phyloP scores from a whole-genome alignment of 2,797 vertebrate species.

The Petrocephalus schoutedeni region DNA sequence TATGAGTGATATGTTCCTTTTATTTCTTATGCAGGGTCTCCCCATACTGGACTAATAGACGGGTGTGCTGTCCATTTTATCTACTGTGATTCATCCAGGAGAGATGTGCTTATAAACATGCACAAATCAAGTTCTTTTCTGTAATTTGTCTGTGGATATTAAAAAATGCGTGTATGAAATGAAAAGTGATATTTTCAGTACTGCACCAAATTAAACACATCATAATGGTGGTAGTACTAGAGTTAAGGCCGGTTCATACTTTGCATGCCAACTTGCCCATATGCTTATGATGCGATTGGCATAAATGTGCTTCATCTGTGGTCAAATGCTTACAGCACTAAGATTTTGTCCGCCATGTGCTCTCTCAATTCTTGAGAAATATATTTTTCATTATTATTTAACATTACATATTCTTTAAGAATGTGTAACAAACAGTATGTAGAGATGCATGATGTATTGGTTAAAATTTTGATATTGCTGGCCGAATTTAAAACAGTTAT shows the following conservation, averaged over 20 bases:
- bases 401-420: background rate
- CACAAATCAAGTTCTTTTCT: background rate
- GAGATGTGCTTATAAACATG: background rate
- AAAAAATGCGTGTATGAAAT: background rate
- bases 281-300: background rate
- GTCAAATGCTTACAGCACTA: background rate
- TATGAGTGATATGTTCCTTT: conserved; percentile 42
- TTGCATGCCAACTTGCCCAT: background rate
- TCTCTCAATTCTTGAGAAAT: background rate
- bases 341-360: background rate
- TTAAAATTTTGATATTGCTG: background rate
- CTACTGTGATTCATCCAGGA: background rate
- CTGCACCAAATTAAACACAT: background rate
- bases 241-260: background rate
- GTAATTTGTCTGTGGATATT: background rate
- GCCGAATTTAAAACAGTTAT: background rate
- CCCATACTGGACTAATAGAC: background rate
- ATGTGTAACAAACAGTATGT: background rate
- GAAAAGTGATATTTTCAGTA: background rate
- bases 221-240: background rate
- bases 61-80: background rate
- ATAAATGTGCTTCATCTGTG: background rate
- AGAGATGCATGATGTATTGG: background rate
- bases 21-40: background rate
- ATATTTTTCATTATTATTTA: background rate